phyloP scores from a whole-genome alignment of 2,113 vertebrate genomes.

The Porphyrio hochstetteri region DNA sequence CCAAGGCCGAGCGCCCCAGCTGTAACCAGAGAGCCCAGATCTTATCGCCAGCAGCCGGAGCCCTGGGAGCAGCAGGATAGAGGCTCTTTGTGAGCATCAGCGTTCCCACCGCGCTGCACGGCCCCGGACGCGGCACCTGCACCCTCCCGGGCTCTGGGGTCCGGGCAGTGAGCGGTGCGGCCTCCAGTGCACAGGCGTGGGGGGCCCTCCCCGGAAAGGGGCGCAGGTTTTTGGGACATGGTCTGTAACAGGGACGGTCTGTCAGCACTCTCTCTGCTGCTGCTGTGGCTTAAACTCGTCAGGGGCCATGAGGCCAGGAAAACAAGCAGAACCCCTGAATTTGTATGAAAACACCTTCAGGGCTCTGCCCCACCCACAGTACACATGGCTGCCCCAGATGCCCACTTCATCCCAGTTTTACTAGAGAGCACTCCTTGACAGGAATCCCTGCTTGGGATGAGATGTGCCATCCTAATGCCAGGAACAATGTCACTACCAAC shows the following conservation, averaged over 20 bases:
- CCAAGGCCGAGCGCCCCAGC: neutral
- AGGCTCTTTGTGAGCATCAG: neutral
- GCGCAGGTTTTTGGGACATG: neutral
- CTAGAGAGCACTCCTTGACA: neutral
- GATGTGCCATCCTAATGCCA: neutral
- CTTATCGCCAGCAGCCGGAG: neutral
- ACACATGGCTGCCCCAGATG: no score
- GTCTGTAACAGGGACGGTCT: neutral
- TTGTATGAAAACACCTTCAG: neutral
- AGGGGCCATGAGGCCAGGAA: neutral
- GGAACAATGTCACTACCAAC: neutral
- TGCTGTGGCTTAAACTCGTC: neutral
- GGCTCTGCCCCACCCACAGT: neutral
- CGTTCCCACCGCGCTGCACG: neutral
- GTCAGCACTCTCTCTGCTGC: fast-evolving
- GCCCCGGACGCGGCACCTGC: neutral
- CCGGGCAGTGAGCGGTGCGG: neutral
- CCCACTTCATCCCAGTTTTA: neutral
- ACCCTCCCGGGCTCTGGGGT: neutral
- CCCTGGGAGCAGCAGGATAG: neutral
- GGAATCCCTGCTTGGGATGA: neutral
- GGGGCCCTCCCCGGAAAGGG: neutral
- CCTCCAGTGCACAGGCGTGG: fast-evolving
- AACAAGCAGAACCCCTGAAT: neutral
- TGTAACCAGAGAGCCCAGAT: slow-evolving; percentile 28